Conservation (phyloP, 2,113 vertebrate genomes). For the Panthera tigris region DNA sequence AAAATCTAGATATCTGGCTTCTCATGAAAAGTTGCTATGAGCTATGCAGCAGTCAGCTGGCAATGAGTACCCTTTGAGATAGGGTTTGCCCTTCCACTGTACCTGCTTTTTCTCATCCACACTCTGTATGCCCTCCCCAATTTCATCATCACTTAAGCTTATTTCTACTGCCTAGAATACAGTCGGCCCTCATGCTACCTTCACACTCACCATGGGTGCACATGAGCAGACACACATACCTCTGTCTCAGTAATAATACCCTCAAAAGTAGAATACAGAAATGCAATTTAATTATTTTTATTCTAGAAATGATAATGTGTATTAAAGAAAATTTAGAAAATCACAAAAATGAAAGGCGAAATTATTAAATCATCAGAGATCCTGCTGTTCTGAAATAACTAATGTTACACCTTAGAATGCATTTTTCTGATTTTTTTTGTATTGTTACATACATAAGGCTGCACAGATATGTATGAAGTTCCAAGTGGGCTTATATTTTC, state of each 20-base stretch:
- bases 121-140: not conserved
- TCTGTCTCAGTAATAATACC: not conserved
- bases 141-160: not conserved
- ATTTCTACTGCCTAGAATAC: not conserved
- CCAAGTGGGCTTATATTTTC: not conserved
- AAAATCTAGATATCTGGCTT: not conserved
- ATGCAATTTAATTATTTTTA: not conserved
- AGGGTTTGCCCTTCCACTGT: not conserved
- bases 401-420: not conserved
- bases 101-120: not conserved
- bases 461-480: not conserved
- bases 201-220: not conserved
- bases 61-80: not conserved
- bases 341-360: not conserved
- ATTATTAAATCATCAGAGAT: not conserved
- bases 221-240: not conserved
- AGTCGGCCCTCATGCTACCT: not conserved
- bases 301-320: not conserved
- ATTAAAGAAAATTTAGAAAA: not conserved
- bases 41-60: not conserved
- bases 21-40: not conserved
- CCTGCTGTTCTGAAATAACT: not conserved
- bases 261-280: not conserved
- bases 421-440: not conserved
- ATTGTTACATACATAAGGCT: not conserved